Percentiles rank a stretch among this genome's conserved stretches.
These are phyloP conservation scores for Patella depressa DNA, from an alignment of 2,888 invertebrate genomes.

Conservation along the genomic window DNA sequence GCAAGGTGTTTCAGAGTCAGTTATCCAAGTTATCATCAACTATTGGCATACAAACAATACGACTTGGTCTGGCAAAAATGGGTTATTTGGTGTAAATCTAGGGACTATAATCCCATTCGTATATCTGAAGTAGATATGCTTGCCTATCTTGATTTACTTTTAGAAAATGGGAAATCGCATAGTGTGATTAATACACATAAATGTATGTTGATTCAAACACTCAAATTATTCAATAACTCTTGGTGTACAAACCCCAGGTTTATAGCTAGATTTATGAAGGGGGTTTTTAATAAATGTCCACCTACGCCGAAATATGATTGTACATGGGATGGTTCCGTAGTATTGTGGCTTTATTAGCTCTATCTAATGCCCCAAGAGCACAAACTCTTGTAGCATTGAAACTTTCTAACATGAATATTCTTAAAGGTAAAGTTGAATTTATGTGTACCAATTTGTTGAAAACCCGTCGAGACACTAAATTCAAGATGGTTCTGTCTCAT, in stretches of 20 bases:
- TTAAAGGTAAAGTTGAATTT: slow-evolving; percentile 24
- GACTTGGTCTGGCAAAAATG: neutral
- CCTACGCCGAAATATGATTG: slow-evolving; percentile 31
- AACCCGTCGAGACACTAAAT: slow-evolving; percentile 19
- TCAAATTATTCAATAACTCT: neutral
- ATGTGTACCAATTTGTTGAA: slow-evolving; percentile 32
- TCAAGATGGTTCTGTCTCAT: slow-evolving; percentile 1
- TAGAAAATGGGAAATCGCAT: neutral
- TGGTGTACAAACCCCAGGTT: neutral
- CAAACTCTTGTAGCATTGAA: slow-evolving; percentile 27
- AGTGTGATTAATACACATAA: slow-evolving; percentile 5
- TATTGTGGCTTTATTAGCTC: slow-evolving; percentile 27
- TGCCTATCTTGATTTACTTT: neutral
- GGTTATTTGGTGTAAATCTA: neutral
- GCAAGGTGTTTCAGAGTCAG: neutral
- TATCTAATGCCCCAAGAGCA: slow-evolving; percentile 31
- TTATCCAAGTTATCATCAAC: slow-evolving; percentile 12
- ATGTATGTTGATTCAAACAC: neutral
- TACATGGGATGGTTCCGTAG: slow-evolving; percentile 35
- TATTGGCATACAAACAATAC: neutral
- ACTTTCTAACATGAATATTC: slow-evolving; percentile 24
- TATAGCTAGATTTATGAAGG: slow-evolving; percentile 31
- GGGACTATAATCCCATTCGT: slow-evolving; percentile 23
- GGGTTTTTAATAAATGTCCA: slow-evolving; percentile 28
- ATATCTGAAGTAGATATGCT: slow-evolving; percentile 4